Evolutionary conservation across 2,797 vertebrate genomes (phyloP), one percentile per base, ranked within the genome.

Genomic region (Scolopax bukidnonensis): DNA sequence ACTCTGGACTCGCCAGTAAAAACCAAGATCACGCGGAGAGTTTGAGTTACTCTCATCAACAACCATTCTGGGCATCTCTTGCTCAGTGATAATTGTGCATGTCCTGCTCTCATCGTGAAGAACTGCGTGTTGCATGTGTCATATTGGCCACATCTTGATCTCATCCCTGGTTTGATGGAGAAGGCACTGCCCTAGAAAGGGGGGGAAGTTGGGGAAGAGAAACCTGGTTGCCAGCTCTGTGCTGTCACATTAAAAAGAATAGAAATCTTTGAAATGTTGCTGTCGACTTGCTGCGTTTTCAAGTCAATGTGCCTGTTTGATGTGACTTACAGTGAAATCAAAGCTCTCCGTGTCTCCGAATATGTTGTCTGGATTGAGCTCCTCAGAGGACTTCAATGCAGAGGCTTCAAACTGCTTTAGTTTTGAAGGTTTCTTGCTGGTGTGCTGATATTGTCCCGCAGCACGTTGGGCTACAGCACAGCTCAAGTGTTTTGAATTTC

Each of bases 241-340:
- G 45, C 38, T 88, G 48, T 76, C 80, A 17, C 38, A 18, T 41
- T 18, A 71, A 33, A 84, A 61, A 33, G 81, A 45, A 14, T 9
- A 61, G 63, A 60, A 80, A 30, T 40, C 41, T 88, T 86, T 69
- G 68, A 79, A 50, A 91, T 3, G 30, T 32, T 87, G 20, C 53
- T 64, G 79, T 63, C 0, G 0, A 12, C 56, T 57, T 61, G 3
- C 2, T 1, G 1, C 53, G 51, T 87, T 74, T 81, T 87, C 47
- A 57, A 75, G 70, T 67, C 70, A 84, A 3, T 38, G 8, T 57
- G 8, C 33, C 43, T 50, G 23, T 92, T 85, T 92, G 93, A 81
- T 93, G 75, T 78, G 38, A 36, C n/a, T 70, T 82, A 32, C 36
- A n/a, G 61, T 41, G 67, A 83, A 89, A 95, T 93, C 74, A 82